Percentiles rank a stretch among this genome's conserved stretches.
Evolutionary conservation across 2,797 vertebrate species (phyloP).

Genomic region (Thaleichthys pacificus): DNA sequence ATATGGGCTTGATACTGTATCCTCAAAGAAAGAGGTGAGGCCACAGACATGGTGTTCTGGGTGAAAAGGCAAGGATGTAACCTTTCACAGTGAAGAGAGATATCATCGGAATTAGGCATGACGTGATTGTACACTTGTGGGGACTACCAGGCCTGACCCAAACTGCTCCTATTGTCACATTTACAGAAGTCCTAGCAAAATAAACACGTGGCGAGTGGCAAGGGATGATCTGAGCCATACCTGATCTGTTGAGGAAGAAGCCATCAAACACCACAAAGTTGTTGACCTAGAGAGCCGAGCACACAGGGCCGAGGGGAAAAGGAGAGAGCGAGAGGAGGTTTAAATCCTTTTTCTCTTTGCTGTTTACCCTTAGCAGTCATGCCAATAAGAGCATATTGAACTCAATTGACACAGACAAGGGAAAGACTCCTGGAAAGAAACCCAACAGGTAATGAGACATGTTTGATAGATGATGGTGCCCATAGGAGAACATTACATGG

Average conservation of each 20-base stretch:
- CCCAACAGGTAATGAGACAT: neutral
- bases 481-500: neutral
- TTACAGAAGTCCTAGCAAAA: neutral
- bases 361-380: too few relatives aligned
- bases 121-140: too few relatives aligned
- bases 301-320: neutral
- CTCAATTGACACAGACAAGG: neutral
- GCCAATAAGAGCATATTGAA: too few relatives aligned
- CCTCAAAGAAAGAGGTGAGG: neutral
- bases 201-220: neutral
- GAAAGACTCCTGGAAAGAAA: neutral
- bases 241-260: constrained; percentile 84
- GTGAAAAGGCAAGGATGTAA: neutral
- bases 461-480: neutral
- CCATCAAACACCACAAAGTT: constrained; percentile 95
- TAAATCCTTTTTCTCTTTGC: too few relatives aligned
- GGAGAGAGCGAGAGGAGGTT: neutral
- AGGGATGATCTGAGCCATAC: constrained; percentile 54
- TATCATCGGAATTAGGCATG: neutral
- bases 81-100: neutral
- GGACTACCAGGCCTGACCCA: neutral
- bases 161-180: neutral
- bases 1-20: neutral
- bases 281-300: constrained; percentile 80
- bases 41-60: neutral